These are phyloP conservation scores for Noctilio leporinus DNA, from an alignment of 2,113 vertebrate species.

Conservation along the genomic window DNA sequence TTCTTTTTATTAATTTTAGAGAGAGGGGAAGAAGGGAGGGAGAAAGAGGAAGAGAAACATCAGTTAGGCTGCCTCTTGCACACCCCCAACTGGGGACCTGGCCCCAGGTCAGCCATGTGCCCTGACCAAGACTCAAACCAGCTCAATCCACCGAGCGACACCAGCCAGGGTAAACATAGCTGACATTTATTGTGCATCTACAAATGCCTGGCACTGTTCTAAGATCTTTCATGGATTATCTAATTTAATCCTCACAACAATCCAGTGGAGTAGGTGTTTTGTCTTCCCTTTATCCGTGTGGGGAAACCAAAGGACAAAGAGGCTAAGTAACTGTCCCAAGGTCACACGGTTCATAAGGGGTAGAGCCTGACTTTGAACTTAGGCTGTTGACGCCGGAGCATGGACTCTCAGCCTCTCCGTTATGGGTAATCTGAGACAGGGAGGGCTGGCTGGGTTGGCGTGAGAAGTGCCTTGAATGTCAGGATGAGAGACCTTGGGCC, in stretches of 20 bases:
- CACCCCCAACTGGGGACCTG: too few relatives aligned
- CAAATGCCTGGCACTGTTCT: neutral
- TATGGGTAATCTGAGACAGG: neutral
- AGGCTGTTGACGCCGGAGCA: neutral
- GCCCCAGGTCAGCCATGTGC: too few relatives aligned
- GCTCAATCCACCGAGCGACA: too few relatives aligned
- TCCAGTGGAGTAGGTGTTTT: neutral
- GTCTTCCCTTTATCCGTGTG: neutral
- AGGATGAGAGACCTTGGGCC: neutral
- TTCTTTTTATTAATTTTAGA: too few relatives aligned
- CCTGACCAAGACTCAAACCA: too few relatives aligned
- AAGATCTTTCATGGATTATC: neutral
- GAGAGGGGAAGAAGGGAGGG: too few relatives aligned
- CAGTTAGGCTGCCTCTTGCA: too few relatives aligned
- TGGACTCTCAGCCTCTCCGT: neutral
- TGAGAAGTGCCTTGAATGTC: neutral
- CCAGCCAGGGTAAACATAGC: too few relatives aligned
- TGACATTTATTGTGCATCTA: neutral
- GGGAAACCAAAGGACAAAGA: neutral
- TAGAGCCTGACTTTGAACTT: neutral
- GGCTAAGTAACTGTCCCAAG: neutral
- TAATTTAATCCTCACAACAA: neutral
- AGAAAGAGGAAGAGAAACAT: too few relatives aligned
- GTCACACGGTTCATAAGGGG: neutral
- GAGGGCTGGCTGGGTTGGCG: neutral